phyloP scores from a whole-genome alignment of 1,140 invertebrate species.

The Macrosteles quadrilineatus region DNA sequence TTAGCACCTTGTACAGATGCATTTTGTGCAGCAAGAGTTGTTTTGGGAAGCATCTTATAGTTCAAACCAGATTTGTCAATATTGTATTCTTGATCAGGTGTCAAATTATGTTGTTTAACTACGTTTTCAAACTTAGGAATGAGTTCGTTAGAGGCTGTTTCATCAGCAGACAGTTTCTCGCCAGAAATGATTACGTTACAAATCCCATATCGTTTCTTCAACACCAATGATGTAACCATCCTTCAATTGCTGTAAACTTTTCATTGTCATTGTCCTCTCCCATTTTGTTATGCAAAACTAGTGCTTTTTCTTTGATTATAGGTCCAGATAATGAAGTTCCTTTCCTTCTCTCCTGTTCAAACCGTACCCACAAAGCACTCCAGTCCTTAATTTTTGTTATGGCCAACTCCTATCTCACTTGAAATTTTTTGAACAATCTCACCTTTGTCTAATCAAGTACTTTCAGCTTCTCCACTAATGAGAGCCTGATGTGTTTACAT shows the following conservation, averaged over 20 bases:
- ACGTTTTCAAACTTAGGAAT: slow-evolving; percentile 32
- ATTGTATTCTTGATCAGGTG: slow-evolving; percentile 37
- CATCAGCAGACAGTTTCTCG: slow-evolving; percentile 38
- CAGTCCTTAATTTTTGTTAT: too few relatives aligned
- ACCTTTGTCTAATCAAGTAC: too few relatives aligned
- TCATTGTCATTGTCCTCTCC: neutral
- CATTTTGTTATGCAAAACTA: slow-evolving; percentile 16
- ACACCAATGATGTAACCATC: slow-evolving; percentile 23
- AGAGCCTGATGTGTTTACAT: too few relatives aligned
- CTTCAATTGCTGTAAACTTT: slow-evolving; percentile 18
- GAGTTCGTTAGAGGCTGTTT: slow-evolving; percentile 35
- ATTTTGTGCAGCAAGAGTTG: slow-evolving; percentile 36
- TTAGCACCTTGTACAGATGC: slow-evolving; percentile 34
- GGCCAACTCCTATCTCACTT: too few relatives aligned
- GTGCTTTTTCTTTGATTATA: too few relatives aligned
- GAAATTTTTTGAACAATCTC: too few relatives aligned
- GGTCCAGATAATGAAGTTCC: too few relatives aligned
- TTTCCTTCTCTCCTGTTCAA: neutral
- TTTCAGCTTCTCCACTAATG: too few relatives aligned
- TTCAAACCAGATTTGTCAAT: slow-evolving; percentile 37
- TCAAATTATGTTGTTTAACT: slow-evolving; percentile 33
- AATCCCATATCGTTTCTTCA: slow-evolving; percentile 32
- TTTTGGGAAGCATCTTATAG: too few relatives aligned
- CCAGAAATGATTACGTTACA: slow-evolving; percentile 39
- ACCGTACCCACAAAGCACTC: too few relatives aligned